Conservation (phyloP, 2,797 vertebrate species). For the Eospalax fontanierii region DNA sequence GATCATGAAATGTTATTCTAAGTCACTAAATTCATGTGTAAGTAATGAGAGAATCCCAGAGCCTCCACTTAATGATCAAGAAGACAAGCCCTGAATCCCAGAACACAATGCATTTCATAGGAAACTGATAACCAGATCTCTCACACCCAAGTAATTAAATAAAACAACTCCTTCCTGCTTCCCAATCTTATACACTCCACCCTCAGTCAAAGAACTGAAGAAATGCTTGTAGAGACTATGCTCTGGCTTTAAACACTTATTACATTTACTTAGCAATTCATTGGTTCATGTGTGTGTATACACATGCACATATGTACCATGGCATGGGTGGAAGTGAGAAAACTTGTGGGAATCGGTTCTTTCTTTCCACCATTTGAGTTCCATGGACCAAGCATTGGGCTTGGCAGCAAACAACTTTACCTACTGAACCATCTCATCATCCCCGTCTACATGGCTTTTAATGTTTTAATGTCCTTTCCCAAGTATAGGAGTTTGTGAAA, state of each 20-base stretch:
- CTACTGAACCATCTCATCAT: neutral
- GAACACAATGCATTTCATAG: constrained; percentile 58
- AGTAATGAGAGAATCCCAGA: constrained; percentile 79
- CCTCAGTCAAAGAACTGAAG: constrained; percentile 53
- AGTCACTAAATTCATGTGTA: constrained; percentile 74
- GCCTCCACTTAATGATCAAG: constrained; percentile 72
- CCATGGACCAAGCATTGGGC: neutral
- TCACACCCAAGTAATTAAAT: constrained; percentile 78
- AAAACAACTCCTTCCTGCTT: constrained; percentile 67
- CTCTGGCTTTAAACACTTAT: neutral
- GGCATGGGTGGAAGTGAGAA: neutral
- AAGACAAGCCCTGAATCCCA: constrained; percentile 19
- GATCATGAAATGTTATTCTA: constrained; percentile 78
- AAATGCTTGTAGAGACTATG: constrained; percentile 45
- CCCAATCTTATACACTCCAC: constrained; percentile 15
- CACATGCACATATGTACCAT: neutral
- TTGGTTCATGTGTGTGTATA: neutral
- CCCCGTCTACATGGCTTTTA: neutral
- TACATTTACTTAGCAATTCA: neutral
- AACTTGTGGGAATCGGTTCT: neutral
- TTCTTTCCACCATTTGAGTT: neutral
- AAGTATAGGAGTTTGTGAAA: constrained; percentile 33
- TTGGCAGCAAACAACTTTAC: neutral
- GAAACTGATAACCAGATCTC: constrained; percentile 82
- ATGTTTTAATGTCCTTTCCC: neutral